A percentile compares a stretch with the other conserved stretches of the same genome.
These are phyloP conservation scores for Shargacucullia verbasci DNA, from an alignment of 2,888 invertebrate species.

Conservation along the genomic window DNA sequence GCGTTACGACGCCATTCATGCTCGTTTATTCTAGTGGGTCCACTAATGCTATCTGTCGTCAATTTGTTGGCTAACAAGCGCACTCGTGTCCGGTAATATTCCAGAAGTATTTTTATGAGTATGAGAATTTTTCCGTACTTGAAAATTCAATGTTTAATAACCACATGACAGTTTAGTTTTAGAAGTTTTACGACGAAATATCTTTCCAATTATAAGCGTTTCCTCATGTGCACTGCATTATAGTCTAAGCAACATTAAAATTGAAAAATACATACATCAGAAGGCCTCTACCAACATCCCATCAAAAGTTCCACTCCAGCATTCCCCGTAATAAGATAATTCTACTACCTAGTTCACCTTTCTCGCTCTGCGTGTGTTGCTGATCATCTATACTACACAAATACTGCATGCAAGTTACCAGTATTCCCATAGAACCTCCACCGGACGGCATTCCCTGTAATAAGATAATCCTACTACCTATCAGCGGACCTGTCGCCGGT, in stretches of 20 bases:
- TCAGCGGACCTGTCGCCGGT: slow-evolving; percentile 91
- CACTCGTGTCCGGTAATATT: slow-evolving; percentile 25
- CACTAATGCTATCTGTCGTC: slow-evolving; percentile 23
- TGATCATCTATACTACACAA: too few species aligned
- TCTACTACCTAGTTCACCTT: slow-evolving; percentile 82
- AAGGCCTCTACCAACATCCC: too few species aligned
- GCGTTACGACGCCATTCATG: slow-evolving; percentile 35
- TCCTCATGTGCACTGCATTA: too few species aligned
- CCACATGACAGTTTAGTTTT: too few species aligned
- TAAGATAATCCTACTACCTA: slow-evolving; percentile 65
- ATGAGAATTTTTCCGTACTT: too few species aligned
- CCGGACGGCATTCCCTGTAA: slow-evolving; percentile 50
- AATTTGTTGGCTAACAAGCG: slow-evolving; percentile 14
- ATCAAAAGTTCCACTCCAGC: slow-evolving; percentile 29
- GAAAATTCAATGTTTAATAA: too few species aligned
- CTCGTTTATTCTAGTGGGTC: slow-evolving; percentile 21
- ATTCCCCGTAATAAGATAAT: slow-evolving; percentile 50
- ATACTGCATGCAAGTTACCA: neutral
- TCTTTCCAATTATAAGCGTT: too few species aligned
- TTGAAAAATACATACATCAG: too few species aligned
- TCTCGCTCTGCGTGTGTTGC: slow-evolving; percentile 95
- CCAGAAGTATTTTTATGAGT: slow-evolving; percentile 6
- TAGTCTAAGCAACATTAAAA: too few species aligned
- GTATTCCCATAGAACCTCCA: slow-evolving; percentile 12
- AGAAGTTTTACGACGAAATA: too few species aligned